Evolutionary conservation across 2,888 invertebrate genomes (phyloP).

Genomic region (Litoditis marina): DNA sequence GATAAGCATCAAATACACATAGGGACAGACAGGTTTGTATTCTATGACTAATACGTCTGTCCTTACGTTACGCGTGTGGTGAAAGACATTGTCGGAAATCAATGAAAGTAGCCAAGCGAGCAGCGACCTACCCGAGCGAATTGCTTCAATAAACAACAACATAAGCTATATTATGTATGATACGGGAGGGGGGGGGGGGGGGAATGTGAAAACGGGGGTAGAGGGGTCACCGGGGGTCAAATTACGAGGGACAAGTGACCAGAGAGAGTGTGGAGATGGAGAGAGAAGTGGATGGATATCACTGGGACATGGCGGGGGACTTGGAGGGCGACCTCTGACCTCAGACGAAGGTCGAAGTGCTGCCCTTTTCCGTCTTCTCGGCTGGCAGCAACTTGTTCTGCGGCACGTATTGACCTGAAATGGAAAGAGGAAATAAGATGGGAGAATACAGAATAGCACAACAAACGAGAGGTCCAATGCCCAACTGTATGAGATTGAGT

Average conservation of each 20-base stretch:
- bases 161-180: neutral
- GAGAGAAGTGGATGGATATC: neutral
- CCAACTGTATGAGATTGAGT: too few relatives aligned
- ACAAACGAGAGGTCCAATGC: too few relatives aligned
- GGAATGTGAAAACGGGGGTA: conserved; percentile 5
- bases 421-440: too few relatives aligned
- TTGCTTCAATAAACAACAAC: conserved; percentile 7
- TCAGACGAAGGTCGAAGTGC: conserved; percentile 50
- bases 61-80: too few relatives aligned
- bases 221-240: conserved; percentile 10
- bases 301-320: neutral
- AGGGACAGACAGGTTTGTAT: too few relatives aligned
- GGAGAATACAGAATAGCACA: too few relatives aligned
- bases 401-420: conserved; percentile 55
- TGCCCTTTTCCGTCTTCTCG: conserved; percentile 45
- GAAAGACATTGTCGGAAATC: too few relatives aligned
- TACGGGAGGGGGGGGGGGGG: neutral
- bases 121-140: conserved; percentile 18
- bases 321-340: neutral
- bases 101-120: too few relatives aligned
- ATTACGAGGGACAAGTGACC: conserved; percentile 1
- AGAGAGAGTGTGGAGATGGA: neutral
- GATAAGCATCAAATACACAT: too few relatives aligned
- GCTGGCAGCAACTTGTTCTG: conserved; percentile 50
- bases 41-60: too few relatives aligned